Percentiles rank a stretch among this genome's conserved stretches.
Conservation (phyloP, 2,113 vertebrate species). For the Ctenomys sociabilis region DNA sequence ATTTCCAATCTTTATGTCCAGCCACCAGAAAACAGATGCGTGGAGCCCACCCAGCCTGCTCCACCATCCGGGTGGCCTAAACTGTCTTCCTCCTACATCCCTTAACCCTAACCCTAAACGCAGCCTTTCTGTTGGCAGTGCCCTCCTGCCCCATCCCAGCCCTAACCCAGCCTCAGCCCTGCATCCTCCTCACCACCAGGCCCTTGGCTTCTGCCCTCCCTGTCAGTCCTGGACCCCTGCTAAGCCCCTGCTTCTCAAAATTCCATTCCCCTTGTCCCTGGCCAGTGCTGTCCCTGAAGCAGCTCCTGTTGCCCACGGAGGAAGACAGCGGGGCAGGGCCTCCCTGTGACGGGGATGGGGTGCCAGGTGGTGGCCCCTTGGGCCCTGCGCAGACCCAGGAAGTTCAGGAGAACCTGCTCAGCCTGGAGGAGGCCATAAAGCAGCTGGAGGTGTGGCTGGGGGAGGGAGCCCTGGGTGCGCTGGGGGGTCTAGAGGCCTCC, state of each 20-base stretch:
- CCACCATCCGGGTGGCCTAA: background rate
- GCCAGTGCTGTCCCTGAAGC: slow-evolving; percentile 89
- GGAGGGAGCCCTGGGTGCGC: accelerated
- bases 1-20: background rate
- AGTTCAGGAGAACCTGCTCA: slow-evolving; percentile 85
- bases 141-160: background rate
- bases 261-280: background rate
- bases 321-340: slow-evolving; percentile 69
- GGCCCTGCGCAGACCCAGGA: slow-evolving; percentile 85
- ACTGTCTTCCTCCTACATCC: background rate
- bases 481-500: background rate
- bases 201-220: background rate
- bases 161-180: background rate
- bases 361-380: slow-evolving; percentile 69
- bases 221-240: background rate
- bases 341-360: slow-evolving; percentile 65
- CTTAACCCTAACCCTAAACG: background rate
- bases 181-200: background rate
- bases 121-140: background rate
- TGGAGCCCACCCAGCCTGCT: background rate
- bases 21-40: background rate
- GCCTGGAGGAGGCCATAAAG: slow-evolving; percentile 88
- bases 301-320: slow-evolving; percentile 87
- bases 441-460: slow-evolving; percentile 87
- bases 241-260: background rate